Evolutionary conservation across 2,113 vertebrate species (phyloP), one percentile per base, ranked within the genome.

Genomic region (Eurystomus gularis): DNA sequence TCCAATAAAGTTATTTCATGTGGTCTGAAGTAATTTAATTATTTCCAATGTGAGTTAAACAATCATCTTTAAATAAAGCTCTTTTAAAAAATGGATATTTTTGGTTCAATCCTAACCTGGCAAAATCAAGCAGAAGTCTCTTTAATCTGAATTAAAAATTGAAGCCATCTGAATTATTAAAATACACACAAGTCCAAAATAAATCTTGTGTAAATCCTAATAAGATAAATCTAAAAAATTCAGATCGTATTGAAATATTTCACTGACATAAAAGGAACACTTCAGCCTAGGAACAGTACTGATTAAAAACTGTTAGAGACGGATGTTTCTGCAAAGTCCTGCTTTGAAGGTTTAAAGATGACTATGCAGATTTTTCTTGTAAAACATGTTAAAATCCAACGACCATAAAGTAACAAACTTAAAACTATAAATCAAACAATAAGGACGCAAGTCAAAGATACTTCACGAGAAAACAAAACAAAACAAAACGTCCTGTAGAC

Each of bases 401-500:
- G 4, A 31, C 12, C 12, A 14, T 57, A 13, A 69, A 37, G 3
- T 10, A 82, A 54, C 14, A 80, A 35, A 42, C 3, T 55, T 35
- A 23, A 48, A 85, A 69, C 13, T 52, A 23, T 29, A 64, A 61
- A 37, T 33, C 18, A 80, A 76, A 72, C 6, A 77, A 33, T 37
- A 57, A 82, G 23, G 17, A 51, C 4, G 1, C 13, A 52, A 66
- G 6, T 23, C 10, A 77, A 91, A 86, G 9, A 26, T 7, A 61
- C 19, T 65, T 68, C 9, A 68, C 9, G 1, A 1, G 5, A 13
- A 31, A 89, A 40, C 12, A 24, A 61, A 60, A 60, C 35, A 35
- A 24, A 54, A 70, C 28, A n/a, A 51, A 39, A 13, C 0, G 1
- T 8, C 52, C 37, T 3, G 0, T 42, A 73, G 29, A 62, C 0